Base-by-base conservation (phyloP, 2,888 invertebrate genomes). In the Limnephilus rhombicus region DNA sequence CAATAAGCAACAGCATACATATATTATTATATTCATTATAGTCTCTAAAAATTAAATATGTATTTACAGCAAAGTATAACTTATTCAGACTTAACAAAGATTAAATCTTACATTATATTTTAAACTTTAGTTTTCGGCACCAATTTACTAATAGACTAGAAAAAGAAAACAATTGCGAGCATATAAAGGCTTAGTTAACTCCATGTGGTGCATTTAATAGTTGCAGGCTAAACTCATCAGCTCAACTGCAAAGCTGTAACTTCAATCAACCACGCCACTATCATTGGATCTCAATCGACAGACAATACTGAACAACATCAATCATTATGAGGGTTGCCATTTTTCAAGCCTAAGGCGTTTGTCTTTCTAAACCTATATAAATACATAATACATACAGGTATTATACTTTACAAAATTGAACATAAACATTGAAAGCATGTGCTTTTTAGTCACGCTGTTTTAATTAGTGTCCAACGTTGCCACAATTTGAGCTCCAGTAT, bases 81-180 rank as follows among this genome's bases (percentile, higher is more conserved):
- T 91, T 91, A 91, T 37, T 90, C 90, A 90, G 90, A 90, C 90
- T 90, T 90, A 90, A 90, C 49, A 49, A 81, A 41, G 45, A 82
- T 82, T 90, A 82, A 82, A 90, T 90, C 90, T 90, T 90, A 90
- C 18, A 37, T 53, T 53, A 53, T 29, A 37, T 90, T 82, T 49
- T 82, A 49, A 90, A 81, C 37, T 53, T 83, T 85, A 90, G 90
- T 90, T 82, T 92, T 93, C 93, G 93, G 93, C 93, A 93, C 93
- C 90, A 83, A 92, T 90, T 80, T 83, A 85, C 89, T 89, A 91
- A 89, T 88, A 93, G 93, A 93, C 93, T 93, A 93, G 93, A 93
- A 92, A 81, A 90, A 91, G 24, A 89, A 41, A 90, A 90, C 49
- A 82, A 49, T 89, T 81, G 81, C 37, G 45, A 31, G 90, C 80